Base-by-base conservation (phyloP, 53 echinoderm and acorn worm genomes). In the Echinarachnius parma region DNA sequence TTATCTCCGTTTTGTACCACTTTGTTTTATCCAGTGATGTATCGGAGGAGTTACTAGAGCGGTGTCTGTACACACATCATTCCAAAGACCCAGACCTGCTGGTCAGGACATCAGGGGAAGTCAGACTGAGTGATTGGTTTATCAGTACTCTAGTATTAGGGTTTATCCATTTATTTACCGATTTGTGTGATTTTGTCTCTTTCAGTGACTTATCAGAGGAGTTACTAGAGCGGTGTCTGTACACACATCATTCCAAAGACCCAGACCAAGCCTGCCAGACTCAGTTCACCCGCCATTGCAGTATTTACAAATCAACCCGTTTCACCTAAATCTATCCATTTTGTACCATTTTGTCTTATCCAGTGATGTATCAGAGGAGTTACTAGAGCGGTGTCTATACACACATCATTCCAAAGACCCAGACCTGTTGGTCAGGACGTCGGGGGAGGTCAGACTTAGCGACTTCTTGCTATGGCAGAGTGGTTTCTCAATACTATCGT, bases 381-480 rank as follows among this genome's bases (percentile, higher is more conserved):
- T n/a, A n/a, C n/a, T n/a, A n/a, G n/a, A n/a, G n/a, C n/a, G n/a
- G n/a, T n/a, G n/a, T n/a, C n/a, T n/a, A n/a, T n/a, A n/a, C n/a
- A n/a, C n/a, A n/a, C n/a, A n/a, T n/a, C n/a, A n/a, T n/a, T n/a
- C 92, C 70, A 62, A 53, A 37, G 82, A 88, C 42, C 92, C 92
- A 44, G 92, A 92, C 37, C 76, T 92, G 23, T 58, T 92, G 15
- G 80, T 92, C 33, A 81, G 92, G 44, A 92, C 88, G 18, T 92
- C 86, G 16, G 93, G 93, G 1, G 89, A 93, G 60, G 89, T 89
- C 14, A 78, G 93, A 53, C 83, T 93, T 9, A 89, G 86, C 61
- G 89, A 93, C 66, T 93, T 93, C 82, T 66, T 93, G 2, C 61
- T 93, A 45, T 93, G 89, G 93, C 93, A 94, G 95, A 90, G 87